A percentile compares a stretch with the other conserved stretches of the same genome.
Evolutionary conservation across 2,888 invertebrate species (phyloP).

Genomic region (Chrysolina oricalcia): DNA sequence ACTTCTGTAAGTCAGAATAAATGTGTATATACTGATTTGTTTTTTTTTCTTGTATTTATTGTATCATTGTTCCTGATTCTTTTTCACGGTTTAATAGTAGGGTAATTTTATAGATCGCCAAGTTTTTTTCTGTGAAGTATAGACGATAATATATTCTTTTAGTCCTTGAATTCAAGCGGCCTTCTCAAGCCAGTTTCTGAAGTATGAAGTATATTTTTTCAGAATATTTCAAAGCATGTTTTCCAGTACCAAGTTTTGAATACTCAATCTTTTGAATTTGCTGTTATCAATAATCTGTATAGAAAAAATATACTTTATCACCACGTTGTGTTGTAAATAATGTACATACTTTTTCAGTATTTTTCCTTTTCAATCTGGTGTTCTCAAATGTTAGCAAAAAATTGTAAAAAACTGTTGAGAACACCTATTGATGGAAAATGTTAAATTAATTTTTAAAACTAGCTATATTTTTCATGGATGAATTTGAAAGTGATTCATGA

Average conservation of each 20-base stretch:
- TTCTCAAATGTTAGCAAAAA: conserved; percentile 33
- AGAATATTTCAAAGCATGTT: not conserved
- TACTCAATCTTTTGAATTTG: conserved; percentile 28
- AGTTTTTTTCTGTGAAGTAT: conserved; percentile 19
- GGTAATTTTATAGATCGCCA: conserved; percentile 41
- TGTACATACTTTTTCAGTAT: conserved; percentile 58
- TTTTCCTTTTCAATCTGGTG: conserved; percentile 45
- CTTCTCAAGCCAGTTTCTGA: not conserved
- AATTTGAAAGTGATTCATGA: conserved; percentile 2
- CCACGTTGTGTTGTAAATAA: conserved; percentile 40
- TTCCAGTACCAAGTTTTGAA: not conserved
- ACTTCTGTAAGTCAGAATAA: conserved; percentile 61
- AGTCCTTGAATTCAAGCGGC: not conserved
- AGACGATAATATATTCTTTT: not conserved
- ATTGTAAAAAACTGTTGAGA: conserved; percentile 39
- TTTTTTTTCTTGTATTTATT: conserved; percentile 70
- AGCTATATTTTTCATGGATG: conserved; percentile 4
- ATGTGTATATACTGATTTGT: conserved; percentile 66
- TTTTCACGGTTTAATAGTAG: conserved; percentile 56
- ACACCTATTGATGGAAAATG: conserved; percentile 13
- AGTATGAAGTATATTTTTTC: conserved; percentile 13
- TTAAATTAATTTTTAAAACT: not conserved
- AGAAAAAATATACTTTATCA: conserved; percentile 18
- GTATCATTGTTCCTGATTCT: conserved; percentile 71
- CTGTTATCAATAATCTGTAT: conserved; percentile 27